Evolutionary conservation across 53 echinoderm and acorn worm genomes (phyloP).

Genomic region (Actinopyga echinites): DNA sequence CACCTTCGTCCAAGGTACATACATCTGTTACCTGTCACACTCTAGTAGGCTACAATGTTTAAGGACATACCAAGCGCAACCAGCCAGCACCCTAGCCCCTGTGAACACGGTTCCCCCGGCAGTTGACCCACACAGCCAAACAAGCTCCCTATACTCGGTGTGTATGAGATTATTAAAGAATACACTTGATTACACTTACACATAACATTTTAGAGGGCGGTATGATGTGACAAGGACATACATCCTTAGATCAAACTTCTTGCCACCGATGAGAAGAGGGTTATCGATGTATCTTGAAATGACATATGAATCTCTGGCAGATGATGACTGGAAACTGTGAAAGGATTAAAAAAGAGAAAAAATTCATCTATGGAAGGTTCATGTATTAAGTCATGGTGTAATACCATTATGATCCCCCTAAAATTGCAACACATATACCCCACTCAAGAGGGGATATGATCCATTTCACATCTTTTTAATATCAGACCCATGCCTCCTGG

Average conservation of each 20-base stretch:
- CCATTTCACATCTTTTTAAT: too few relatives aligned
- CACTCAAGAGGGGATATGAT: too few relatives aligned
- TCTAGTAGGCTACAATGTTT: too few relatives aligned
- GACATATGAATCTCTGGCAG: slow-evolving; percentile 91
- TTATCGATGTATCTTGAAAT: slow-evolving; percentile 94
- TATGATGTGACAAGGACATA: slow-evolving; percentile 93
- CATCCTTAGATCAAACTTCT: slow-evolving; percentile 96
- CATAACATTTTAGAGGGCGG: slow-evolving; percentile 90
- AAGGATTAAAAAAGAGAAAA: background rate
- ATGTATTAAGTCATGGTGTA: background rate
- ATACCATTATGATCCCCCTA: too few relatives aligned
- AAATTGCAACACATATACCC: too few relatives aligned
- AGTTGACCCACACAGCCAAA: background rate
- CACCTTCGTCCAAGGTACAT: too few relatives aligned
- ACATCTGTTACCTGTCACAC: too few relatives aligned
- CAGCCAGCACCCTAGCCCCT: background rate
- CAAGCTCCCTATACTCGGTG: background rate
- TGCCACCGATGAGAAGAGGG: slow-evolving; percentile 95
- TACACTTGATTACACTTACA: slow-evolving; percentile 61
- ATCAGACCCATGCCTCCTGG: too few relatives aligned
- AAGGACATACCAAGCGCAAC: too few relatives aligned
- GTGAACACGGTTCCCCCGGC: background rate
- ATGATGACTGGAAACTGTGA: slow-evolving; percentile 85
- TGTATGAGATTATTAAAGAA: background rate
- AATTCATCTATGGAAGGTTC: background rate